phyloP scores from a whole-genome alignment of 2,888 invertebrate species.

The Chrysotoxum bicinctum region DNA sequence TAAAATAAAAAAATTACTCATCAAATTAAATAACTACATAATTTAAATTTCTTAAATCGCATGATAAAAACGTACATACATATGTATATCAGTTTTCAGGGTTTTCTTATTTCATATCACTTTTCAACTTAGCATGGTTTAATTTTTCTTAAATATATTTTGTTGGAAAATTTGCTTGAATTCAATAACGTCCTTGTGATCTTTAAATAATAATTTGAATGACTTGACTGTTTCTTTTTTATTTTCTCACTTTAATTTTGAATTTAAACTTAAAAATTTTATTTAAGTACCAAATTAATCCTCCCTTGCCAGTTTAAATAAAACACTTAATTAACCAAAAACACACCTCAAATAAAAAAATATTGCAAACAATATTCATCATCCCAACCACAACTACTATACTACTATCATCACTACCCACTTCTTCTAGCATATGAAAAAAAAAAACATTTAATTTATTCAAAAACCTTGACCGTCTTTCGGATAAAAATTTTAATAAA shows the following conservation, averaged over 20 bases:
- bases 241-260: conserved; percentile 26
- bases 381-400: conserved; percentile 56
- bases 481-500: not conserved
- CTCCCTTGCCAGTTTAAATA: conserved; percentile 36
- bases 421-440: conserved; percentile 32
- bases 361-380: conserved; percentile 25
- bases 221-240: not conserved
- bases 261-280: conserved; percentile 17
- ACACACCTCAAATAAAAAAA: conserved; percentile 39
- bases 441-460: not conserved
- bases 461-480: not conserved
- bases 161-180: conserved; percentile 23
- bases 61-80: too few species aligned
- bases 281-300: conserved; percentile 21
- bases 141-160: not conserved
- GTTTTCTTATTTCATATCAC: not conserved
- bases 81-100: not conserved
- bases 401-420: conserved; percentile 68
- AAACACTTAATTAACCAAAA: conserved; percentile 49
- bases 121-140: not conserved
- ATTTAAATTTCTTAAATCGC: too few species aligned
- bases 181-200: conserved; percentile 7
- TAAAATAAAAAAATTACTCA: too few species aligned
- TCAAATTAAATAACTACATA: too few species aligned
- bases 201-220: not conserved